Evolutionary conservation across 1,140 invertebrate species (phyloP).

Genomic region (Eueides isabella): DNA sequence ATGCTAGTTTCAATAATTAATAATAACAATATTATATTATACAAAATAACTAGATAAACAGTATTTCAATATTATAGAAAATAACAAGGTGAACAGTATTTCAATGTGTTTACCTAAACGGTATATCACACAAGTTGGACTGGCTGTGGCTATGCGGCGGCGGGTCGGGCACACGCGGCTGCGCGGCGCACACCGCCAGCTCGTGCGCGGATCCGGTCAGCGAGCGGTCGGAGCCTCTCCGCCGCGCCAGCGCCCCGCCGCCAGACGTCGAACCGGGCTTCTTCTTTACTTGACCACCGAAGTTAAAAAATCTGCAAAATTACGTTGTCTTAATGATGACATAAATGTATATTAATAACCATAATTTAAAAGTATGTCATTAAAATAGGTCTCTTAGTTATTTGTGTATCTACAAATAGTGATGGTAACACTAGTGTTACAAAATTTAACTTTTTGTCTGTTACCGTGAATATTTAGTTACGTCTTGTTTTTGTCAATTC

Average conservation of each 20-base stretch:
- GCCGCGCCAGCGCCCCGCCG: constrained; percentile 78
- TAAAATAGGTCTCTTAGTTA: no score
- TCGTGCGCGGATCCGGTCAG: constrained; percentile 92
- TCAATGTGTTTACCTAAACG: constrained; percentile 52
- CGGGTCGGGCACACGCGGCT: constrained; percentile 84
- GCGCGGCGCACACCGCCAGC: constrained; percentile 86
- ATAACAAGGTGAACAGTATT: not conserved
- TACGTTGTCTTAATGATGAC: not conserved
- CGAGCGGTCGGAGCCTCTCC: constrained; percentile 90
- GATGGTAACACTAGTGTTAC: no score
- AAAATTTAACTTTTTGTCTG: no score
- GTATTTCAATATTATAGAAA: not conserved
- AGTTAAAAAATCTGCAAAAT: constrained; percentile 90
- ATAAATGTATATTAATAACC: no score
- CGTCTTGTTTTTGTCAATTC: no score
- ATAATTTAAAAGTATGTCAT: no score
- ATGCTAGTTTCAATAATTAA: no score
- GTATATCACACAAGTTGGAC: constrained; percentile 67
- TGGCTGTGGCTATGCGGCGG: constrained; percentile 85
- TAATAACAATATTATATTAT: no score
- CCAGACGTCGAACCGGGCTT: constrained; percentile 78
- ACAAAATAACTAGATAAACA: not conserved
- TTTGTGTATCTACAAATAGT: no score
- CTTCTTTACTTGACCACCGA: constrained; percentile 93
- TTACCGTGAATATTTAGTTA: no score